A percentile compares a stretch with the other conserved stretches of the same genome.
Evolutionary conservation across 2,888 invertebrate genomes (phyloP).

Genomic region (Drosophila infuscata): DNA sequence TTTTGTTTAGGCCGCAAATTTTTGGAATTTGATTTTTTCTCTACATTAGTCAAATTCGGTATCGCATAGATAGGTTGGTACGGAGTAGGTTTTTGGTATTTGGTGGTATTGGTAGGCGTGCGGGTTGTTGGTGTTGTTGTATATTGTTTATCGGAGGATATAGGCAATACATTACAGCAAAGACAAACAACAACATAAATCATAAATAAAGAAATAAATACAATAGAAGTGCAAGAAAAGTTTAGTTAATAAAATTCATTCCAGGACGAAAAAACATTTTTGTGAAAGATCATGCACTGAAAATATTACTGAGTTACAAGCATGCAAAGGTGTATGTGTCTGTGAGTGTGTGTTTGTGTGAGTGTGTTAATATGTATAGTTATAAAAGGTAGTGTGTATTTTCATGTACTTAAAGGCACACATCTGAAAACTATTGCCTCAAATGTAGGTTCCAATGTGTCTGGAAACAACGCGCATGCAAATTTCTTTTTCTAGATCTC

Average conservation of each 20-base stretch:
- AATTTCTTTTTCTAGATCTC: constrained; percentile 36
- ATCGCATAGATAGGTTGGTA: constrained; percentile 27
- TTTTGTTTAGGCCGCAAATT: constrained; percentile 68
- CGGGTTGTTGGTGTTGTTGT: constrained; percentile 45
- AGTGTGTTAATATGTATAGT: neutral
- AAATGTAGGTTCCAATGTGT: constrained; percentile 34
- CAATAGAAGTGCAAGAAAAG: constrained; percentile 50
- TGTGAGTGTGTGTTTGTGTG: constrained; percentile 8
- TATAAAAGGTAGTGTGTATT: neutral
- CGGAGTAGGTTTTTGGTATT: constrained; percentile 24
- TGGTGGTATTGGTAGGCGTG: constrained; percentile 43
- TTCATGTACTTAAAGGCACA: constrained; percentile 2
- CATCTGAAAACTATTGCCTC: constrained; percentile 27
- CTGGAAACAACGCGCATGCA: constrained; percentile 41
- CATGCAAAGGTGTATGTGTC: constrained; percentile 26
- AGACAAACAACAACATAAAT: constrained; percentile 61
- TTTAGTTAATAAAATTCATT: constrained; percentile 38
- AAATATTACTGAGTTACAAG: constrained; percentile 22
- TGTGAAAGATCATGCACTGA: constrained; percentile 35
- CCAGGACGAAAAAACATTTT: constrained; percentile 30
- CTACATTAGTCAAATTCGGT: constrained; percentile 68
- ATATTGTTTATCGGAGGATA: constrained; percentile 33
- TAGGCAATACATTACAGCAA: constrained; percentile 64
- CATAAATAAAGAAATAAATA: constrained; percentile 39
- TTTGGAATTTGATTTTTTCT: constrained; percentile 81